A percentile compares a stretch with the other conserved stretches of the same genome.
Evolutionary conservation across 2,113 vertebrate genomes (phyloP).

Genomic region (Egretta garzetta): DNA sequence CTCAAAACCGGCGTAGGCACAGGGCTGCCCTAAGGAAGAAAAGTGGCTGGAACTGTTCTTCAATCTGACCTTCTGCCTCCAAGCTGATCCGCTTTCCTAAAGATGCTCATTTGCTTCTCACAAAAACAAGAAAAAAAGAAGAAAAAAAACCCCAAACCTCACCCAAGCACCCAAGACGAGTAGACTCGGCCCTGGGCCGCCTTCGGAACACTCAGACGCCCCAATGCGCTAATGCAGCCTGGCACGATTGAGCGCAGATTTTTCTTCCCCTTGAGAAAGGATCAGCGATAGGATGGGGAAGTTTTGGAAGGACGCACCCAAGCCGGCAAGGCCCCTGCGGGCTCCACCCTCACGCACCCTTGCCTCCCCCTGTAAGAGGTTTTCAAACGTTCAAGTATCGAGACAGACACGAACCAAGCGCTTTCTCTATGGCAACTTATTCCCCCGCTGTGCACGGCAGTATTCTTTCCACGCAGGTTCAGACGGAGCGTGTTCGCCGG

Average conservation of each 20-base stretch:
- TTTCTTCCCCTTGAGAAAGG: not conserved
- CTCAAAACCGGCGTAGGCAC: not conserved
- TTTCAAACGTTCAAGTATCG: not conserved
- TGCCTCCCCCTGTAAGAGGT: not conserved
- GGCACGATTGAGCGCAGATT: not conserved
- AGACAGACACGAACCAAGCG: not conserved
- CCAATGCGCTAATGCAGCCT: not conserved
- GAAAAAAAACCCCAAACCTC: not conserved
- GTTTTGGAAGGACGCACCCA: not conserved
- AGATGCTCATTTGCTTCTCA: not conserved
- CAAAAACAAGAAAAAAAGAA: not conserved
- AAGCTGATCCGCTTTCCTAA: not conserved
- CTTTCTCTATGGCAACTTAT: not conserved
- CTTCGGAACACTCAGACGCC: not conserved
- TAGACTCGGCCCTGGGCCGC: not conserved
- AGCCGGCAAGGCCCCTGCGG: not conserved
- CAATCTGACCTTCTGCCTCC: not conserved
- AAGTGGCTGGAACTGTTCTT: not conserved
- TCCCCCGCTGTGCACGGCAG: fast-evolving
- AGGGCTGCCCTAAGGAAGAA: not conserved
- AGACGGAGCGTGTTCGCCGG: not conserved
- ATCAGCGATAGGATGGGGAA: not conserved
- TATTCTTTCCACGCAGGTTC: not conserved
- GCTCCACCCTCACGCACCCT: not conserved
- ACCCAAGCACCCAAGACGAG: not conserved